Evolutionary conservation across 2,888 invertebrate genomes (phyloP), one percentile per base, ranked within the genome.

Genomic region (Eulithis testata): DNA sequence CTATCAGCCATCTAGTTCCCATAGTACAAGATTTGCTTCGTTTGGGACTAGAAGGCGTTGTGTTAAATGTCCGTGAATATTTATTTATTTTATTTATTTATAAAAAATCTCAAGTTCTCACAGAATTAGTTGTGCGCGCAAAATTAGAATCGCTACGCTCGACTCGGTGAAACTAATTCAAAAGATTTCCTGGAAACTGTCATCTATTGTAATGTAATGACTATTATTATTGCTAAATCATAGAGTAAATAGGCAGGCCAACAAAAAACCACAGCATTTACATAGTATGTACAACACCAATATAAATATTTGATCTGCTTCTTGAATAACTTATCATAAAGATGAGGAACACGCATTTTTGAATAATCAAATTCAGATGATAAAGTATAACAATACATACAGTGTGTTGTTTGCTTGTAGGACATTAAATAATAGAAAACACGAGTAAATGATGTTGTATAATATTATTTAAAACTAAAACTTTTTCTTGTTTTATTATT

Each of bases 121-220:
- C 45, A 37, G 47, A 58, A 65, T 67, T 63, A 60, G 63, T 65
- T 58, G 57, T 60, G 60, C 54, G 57, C 62, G 58, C 54, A 11
- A 45, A 55, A 52, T 63, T 21, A 21, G 60, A 21, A 36, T 49
- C 52, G 58, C 14, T 44, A 63, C 56, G 52, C 37, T 7, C 44
- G 62, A 58, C 51, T 49, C 14, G 44, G 47, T 60, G 62, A 12
- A 53, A 44, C 62, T 47, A 53, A 66, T 45, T 59, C 37, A 27
- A 51, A 12, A 54, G 60, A 56, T 52, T 67, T 67, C 49, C 62
- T 49, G 37, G 56, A 57, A 64, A 51, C 53, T n/a, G 9, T 1
- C 44, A 27, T 45, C 51, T n/a, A 60, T 14, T 58, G 50, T 47
- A 11, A 14, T 40, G 40, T 9, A 40, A 8, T 40, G 6, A 40